Base-by-base conservation (phyloP, 2,797 vertebrate species). In the Eulemur coronatus region DNA sequence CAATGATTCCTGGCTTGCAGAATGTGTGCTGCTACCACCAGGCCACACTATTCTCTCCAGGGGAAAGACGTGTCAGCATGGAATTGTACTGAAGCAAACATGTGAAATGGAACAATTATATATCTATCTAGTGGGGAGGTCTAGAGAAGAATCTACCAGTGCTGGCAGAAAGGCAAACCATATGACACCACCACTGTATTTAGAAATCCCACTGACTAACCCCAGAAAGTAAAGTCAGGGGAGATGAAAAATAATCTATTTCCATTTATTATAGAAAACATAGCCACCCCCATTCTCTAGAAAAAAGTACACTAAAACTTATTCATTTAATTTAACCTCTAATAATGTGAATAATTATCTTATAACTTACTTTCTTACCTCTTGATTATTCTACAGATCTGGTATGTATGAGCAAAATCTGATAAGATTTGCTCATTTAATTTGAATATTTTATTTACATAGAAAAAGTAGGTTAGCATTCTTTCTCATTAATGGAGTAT, bases 1-100 rank as follows among this genome's bases (percentile, higher is more conserved):
- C 80, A 52, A 12, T 52, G 76, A 91, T 86, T 97, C 38, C 79
- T 94, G 65, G 90, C 91, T 95, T 59, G 88, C 81, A 86, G 70
- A 91, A 72, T 90, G 55, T 89, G 52, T 95, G 72, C 33, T 92
- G 67, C 63, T 84, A 52, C 26, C 88, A 93, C 22, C 15, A 97
- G 70, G 63, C 70, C 89, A 94, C 85, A 90, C 76, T 91, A 35
- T 95, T 89, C 38, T 61, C 86, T 96, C 86, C 1, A 0, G 91
- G 87, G 92, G 76, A 24, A 96, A 86, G 72, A 91, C 0, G 33
- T 96, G 78, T 90, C 80, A 81, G 35, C 26, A 38, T 72, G 69
- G 86, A 92, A 97, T 18, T 94, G 17, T 81, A 85, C 73, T 69
- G 22, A 84, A 82, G 35, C 18, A 35, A 79, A 96, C 30, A 89